These are phyloP conservation scores for Rhabdornis inornatus DNA, from an alignment of 2,113 vertebrate genomes.

Conservation along the genomic window DNA sequence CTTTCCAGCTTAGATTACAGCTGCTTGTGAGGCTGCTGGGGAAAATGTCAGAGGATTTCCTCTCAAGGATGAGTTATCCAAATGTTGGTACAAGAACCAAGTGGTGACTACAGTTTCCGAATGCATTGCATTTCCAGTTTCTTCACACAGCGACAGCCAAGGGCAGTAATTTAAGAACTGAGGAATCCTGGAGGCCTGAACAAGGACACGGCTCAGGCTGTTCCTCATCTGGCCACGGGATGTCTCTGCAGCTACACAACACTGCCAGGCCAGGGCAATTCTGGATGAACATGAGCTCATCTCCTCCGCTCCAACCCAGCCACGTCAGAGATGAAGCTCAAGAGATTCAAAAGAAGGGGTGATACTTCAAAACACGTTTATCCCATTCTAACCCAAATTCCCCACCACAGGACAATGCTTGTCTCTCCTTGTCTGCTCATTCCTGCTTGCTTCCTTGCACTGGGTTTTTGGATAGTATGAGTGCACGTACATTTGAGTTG, in stretches of 20 bases:
- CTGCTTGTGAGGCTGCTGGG: neutral
- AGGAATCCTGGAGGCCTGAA: neutral
- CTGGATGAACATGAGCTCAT: neutral
- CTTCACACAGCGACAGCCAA: neutral
- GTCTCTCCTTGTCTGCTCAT: rapidly evolving
- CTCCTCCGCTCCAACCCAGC: neutral
- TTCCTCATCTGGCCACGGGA: constrained; percentile 21
- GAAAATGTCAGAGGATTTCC: neutral
- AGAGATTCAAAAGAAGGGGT: neutral
- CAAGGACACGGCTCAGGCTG: neutral
- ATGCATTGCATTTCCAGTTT: neutral
- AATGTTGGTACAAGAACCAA: neutral
- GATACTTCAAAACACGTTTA: neutral
- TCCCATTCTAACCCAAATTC: neutral
- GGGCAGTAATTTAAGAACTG: neutral
- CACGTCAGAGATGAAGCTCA: neutral
- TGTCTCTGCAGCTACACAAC: constrained; percentile 4
- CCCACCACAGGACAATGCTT: rapidly evolving
- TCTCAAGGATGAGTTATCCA: neutral
- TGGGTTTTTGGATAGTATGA: neutral
- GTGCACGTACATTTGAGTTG: neutral
- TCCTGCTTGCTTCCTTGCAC: rapidly evolving
- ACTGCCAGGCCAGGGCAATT: neutral
- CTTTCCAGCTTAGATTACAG: neutral
- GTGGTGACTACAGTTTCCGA: neutral